Evolutionary conservation across 2,888 invertebrate genomes (phyloP).

Genomic region (Ferdinandea cuprea): DNA sequence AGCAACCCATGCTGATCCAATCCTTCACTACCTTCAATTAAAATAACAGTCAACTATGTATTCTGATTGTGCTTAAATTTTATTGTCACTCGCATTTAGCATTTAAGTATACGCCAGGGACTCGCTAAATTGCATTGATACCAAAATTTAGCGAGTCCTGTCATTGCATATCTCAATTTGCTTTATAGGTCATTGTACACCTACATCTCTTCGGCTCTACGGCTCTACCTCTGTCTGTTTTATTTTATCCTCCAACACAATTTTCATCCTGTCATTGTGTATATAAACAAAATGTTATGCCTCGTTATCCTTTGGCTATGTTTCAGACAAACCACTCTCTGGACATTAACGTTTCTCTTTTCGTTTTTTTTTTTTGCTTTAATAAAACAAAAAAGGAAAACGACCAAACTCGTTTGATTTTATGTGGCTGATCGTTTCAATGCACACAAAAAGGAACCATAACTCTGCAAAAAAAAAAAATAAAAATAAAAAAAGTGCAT

Average conservation of each 20-base stretch:
- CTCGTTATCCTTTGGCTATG: slow-evolving; percentile 16
- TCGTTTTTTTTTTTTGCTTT: background rate
- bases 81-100: too few relatives aligned
- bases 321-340: slow-evolving; percentile 8
- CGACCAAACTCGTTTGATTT: slow-evolving; percentile 48
- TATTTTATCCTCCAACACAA: slow-evolving; percentile 24
- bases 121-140: too few relatives aligned
- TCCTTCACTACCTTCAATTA: too few relatives aligned
- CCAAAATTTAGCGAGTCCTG: too few relatives aligned
- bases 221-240: too few relatives aligned
- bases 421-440: slow-evolving; percentile 39
- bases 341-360: background rate
- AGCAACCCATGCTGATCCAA: too few relatives aligned
- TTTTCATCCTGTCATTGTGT: slow-evolving; percentile 28
- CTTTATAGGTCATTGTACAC: slow-evolving; percentile 14
- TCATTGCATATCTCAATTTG: too few relatives aligned
- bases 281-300: slow-evolving; percentile 35
- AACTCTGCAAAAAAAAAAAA: slow-evolving; percentile 16
- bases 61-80: too few relatives aligned
- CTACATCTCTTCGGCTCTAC: too few relatives aligned
- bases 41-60: too few relatives aligned
- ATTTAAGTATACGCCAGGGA: too few relatives aligned
- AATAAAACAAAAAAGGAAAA: background rate
- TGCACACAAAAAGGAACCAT: slow-evolving; percentile 29
- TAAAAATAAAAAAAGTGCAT: slow-evolving; percentile 13